Evolutionary conservation across 1,140 invertebrate species (phyloP).

Genomic region (Drosophila melanica): DNA sequence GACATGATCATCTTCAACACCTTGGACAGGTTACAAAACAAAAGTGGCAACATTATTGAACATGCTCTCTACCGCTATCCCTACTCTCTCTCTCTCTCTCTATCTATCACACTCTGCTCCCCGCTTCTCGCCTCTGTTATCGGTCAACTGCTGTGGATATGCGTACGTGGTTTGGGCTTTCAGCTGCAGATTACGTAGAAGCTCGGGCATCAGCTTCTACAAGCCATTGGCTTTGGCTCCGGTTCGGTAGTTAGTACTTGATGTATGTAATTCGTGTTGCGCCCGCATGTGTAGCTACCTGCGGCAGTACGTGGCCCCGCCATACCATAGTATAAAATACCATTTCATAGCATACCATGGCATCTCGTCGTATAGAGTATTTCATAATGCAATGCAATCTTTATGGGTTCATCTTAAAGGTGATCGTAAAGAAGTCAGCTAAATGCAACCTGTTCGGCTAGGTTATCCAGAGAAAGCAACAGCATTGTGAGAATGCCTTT

Average conservation of each 20-base stretch:
- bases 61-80: slow-evolving; percentile 25
- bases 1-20: slow-evolving; percentile 83
- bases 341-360: slow-evolving; percentile 12
- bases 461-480: slow-evolving; percentile 48
- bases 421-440: slow-evolving; percentile 60
- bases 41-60: slow-evolving; percentile 83
- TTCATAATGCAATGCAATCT: slow-evolving; percentile 79
- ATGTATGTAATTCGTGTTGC: slow-evolving; percentile 82
- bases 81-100: not conserved
- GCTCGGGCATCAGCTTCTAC: slow-evolving; percentile 8
- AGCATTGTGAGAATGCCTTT: slow-evolving; percentile 43
- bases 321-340: slow-evolving; percentile 28
- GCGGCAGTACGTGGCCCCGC: slow-evolving; percentile 35
- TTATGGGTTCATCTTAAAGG: slow-evolving; percentile 79
- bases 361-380: slow-evolving; percentile 51
- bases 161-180: slow-evolving; percentile 68
- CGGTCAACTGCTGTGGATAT: slow-evolving; percentile 62
- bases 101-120: too few relatives aligned
- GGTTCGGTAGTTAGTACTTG: slow-evolving; percentile 81
- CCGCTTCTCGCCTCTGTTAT: slow-evolving; percentile 38
- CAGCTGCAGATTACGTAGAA: slow-evolving; percentile 75
- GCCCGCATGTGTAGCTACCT: slow-evolving; percentile 75
- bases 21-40: slow-evolving; percentile 83
- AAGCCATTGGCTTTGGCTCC: slow-evolving; percentile 24
- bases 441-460: slow-evolving; percentile 70